A percentile compares a stretch with the other conserved stretches of the same genome.
phyloP scores from a whole-genome alignment of 37 sponge, comb jelly and placozoan species.

The Aplysina aerophoba region DNA sequence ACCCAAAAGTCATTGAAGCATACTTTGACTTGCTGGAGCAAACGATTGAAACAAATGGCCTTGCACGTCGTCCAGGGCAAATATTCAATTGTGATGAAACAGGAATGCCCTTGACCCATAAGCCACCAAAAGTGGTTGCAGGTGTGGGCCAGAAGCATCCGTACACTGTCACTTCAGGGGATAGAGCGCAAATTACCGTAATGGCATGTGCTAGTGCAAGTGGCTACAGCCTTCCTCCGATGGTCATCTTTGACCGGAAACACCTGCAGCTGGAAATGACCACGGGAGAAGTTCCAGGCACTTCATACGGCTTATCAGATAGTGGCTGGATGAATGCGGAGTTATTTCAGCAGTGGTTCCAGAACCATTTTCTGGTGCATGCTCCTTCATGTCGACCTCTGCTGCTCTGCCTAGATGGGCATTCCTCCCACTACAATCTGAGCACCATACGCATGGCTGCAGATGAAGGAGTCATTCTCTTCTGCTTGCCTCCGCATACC shows the following conservation, averaged over 20 bases:
- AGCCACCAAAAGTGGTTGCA: constrained; percentile 32
- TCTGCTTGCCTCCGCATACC: constrained; percentile 45
- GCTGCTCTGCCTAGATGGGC: no score
- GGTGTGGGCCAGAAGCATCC: neutral
- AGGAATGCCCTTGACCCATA: constrained; percentile 34
- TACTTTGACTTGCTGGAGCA: constrained; percentile 51
- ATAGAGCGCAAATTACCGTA: constrained; percentile 52
- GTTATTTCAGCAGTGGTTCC: constrained; percentile 51
- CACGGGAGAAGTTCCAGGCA: constrained; percentile 45
- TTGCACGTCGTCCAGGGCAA: constrained; percentile 36
- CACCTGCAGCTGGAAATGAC: constrained; percentile 23
- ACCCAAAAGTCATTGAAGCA: constrained; percentile 32
- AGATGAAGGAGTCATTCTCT: constrained; percentile 29
- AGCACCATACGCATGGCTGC: constrained; percentile 40
- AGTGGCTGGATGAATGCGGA: constrained; percentile 52
- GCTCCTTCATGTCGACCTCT: constrained; percentile 46
- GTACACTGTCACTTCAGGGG: constrained; percentile 27
- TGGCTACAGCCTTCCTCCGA: constrained; percentile 53
- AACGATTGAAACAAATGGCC: constrained; percentile 29
- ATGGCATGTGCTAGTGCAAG: constrained; percentile 61
- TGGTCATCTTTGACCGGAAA: constrained; percentile 52
- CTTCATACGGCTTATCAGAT: constrained; percentile 43
- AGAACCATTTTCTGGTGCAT: constrained; percentile 43
- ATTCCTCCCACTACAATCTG: constrained; percentile 37
- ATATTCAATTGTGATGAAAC: constrained; percentile 53